Evolutionary conservation across 2,888 invertebrate genomes (phyloP).

Genomic region (Tanytarsus gracilentus): DNA sequence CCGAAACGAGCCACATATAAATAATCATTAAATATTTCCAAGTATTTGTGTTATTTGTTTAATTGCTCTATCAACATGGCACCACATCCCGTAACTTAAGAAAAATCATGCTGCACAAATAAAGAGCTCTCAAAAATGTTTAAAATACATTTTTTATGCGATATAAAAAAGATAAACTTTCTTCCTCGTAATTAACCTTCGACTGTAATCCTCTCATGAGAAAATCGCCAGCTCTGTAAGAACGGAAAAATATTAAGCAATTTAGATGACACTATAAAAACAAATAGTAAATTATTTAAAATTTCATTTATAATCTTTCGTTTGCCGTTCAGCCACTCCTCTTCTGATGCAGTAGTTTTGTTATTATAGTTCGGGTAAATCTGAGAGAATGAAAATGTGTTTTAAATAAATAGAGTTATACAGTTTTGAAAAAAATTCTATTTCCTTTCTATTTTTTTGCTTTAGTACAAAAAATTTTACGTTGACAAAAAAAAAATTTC

Average conservation of each 20-base stretch:
- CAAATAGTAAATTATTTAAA: slow-evolving; percentile 28
- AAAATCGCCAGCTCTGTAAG: neutral
- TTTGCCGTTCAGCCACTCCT: neutral
- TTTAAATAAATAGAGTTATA: slow-evolving; percentile 24
- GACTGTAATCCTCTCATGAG: neutral
- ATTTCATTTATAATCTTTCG: slow-evolving; percentile 25
- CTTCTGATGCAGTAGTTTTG: neutral
- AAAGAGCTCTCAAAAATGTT: neutral
- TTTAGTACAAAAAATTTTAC: slow-evolving; percentile 3
- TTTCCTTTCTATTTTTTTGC: neutral
- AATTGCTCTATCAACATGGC: slow-evolving; percentile 22
- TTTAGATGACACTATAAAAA: slow-evolving; percentile 27
- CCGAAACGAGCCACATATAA: neutral
- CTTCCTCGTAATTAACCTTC: slow-evolving; percentile 4
- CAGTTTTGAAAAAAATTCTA: too few relatives aligned
- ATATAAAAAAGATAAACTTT: neutral
- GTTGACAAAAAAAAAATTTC: too few relatives aligned
- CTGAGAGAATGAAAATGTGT: slow-evolving; percentile 23
- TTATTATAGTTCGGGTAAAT: neutral
- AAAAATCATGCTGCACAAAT: neutral
- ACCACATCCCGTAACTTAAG: neutral
- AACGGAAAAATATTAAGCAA: slow-evolving; percentile 23
- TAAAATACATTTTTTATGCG: slow-evolving; percentile 6
- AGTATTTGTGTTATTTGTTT: slow-evolving; percentile 23
- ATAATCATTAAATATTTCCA: slow-evolving; percentile 17